Evolutionary conservation across 2,797 vertebrate genomes (phyloP).

Genomic region (Etheostoma perlongum): DNA sequence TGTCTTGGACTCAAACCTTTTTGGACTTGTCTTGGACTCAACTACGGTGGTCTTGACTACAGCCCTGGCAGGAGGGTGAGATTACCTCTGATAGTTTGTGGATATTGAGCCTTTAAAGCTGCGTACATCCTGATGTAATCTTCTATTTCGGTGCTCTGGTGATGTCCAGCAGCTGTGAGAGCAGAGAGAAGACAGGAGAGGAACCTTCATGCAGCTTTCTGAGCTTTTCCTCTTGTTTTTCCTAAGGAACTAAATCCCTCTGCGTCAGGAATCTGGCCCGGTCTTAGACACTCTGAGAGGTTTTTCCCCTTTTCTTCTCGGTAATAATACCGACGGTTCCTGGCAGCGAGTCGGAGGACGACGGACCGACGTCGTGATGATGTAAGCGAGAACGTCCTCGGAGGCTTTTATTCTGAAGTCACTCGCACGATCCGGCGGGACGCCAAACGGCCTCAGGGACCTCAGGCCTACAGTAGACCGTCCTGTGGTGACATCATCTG

Average conservation of each 20-base stretch:
- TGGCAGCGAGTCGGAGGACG: conserved; percentile 30
- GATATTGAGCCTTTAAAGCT: conserved; percentile 27
- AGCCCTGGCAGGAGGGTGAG: too few relatives aligned
- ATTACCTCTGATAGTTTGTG: conserved; percentile 26
- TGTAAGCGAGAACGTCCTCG: neutral
- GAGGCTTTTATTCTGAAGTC: conserved; percentile 10
- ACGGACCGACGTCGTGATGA: conserved; percentile 18
- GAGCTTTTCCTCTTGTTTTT: neutral
- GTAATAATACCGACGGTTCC: neutral
- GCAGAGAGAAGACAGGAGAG: conserved; percentile 2
- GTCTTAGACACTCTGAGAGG: conserved; percentile 21
- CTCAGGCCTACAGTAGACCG: neutral
- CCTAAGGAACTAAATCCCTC: conserved; percentile 28
- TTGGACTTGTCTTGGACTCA: too few relatives aligned
- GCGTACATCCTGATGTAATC: conserved; percentile 11
- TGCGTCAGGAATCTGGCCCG: conserved; percentile 6
- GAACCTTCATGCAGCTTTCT: neutral
- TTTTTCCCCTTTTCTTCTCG: conserved; percentile 13
- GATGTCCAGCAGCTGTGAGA: conserved; percentile 9
- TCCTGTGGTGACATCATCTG: conserved; percentile 31
- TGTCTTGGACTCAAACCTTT: too few relatives aligned
- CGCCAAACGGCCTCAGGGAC: neutral
- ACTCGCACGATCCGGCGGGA: neutral
- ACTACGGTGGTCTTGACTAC: too few relatives aligned
- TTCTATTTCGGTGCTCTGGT: neutral